These are phyloP conservation scores for Troides helena DNA, from an alignment of 2,888 invertebrate genomes.

Conservation along the genomic window DNA sequence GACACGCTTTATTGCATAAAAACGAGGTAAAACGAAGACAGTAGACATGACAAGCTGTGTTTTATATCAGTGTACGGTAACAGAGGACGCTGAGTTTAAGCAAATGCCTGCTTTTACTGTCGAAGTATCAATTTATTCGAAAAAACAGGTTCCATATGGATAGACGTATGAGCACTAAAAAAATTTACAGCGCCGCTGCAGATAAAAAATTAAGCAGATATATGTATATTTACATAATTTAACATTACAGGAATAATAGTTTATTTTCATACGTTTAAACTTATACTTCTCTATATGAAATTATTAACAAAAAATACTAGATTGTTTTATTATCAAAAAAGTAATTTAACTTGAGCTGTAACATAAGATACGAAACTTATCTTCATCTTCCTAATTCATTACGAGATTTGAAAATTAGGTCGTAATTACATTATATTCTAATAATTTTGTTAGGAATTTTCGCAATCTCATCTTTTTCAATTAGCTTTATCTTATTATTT, in stretches of 20 bases:
- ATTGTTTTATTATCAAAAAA: too few relatives aligned
- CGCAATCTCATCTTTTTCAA: background rate
- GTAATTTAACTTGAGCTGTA: background rate
- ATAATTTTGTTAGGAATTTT: slow-evolving; percentile 11
- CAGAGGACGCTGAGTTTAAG: slow-evolving; percentile 46
- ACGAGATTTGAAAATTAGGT: slow-evolving; percentile 8
- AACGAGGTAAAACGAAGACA: slow-evolving; percentile 53
- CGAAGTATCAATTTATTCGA: slow-evolving; percentile 43
- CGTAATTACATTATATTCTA: slow-evolving; percentile 14
- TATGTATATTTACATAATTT: background rate
- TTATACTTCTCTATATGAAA: too few relatives aligned
- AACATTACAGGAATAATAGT: too few relatives aligned
- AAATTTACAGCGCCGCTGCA: background rate
- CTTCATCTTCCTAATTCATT: slow-evolving; percentile 9
- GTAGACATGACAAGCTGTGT: slow-evolving; percentile 65
- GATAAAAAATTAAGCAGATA: background rate
- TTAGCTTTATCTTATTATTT: too few relatives aligned
- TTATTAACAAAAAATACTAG: too few relatives aligned
- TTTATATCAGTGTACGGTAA: slow-evolving; percentile 48
- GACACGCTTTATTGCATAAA: slow-evolving; percentile 59
- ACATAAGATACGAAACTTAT: slow-evolving; percentile 3
- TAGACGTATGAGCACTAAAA: slow-evolving; percentile 14
- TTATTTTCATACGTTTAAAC: too few relatives aligned
- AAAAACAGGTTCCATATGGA: slow-evolving; percentile 13
- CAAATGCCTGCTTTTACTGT: slow-evolving; percentile 48